Percentiles rank a stretch among this genome's conserved stretches.
Conservation (phyloP, 1,140 invertebrate genomes). For the Drosophila funebris region DNA sequence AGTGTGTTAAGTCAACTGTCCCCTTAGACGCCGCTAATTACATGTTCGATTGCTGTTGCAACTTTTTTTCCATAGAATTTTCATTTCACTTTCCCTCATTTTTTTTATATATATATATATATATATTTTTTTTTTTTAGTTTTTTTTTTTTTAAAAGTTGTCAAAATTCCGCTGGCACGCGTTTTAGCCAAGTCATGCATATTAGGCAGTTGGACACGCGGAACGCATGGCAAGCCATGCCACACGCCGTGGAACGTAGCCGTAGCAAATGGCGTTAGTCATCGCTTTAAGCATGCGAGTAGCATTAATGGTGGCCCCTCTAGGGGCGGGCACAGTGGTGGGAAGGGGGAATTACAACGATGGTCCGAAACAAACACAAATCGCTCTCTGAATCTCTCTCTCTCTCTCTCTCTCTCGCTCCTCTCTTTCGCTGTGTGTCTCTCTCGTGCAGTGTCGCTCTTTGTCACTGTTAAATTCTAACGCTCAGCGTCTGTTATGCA, state of each 20-base stretch:
- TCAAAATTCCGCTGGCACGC: conserved; percentile 12
- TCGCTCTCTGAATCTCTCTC: not conserved
- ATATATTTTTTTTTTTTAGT: not conserved
- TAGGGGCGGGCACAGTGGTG: no score
- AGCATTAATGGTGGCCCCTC: conserved; percentile 1
- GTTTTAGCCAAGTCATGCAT: conserved; percentile 32
- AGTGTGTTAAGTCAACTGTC: conserved; percentile 16
- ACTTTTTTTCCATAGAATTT: conserved; percentile 1
- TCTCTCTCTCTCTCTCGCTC: not conserved
- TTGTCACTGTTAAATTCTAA: not conserved
- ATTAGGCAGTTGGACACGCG: conserved; percentile 27
- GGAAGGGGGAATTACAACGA: not conserved
- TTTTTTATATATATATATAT: no score
- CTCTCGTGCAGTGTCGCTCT: conserved; percentile 7
- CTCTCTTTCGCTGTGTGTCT: not conserved
- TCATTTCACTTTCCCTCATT: conserved; percentile 13
- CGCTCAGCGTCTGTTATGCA: conserved; percentile 7
- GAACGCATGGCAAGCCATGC: conserved; percentile 4
- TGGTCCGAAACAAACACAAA: not conserved
- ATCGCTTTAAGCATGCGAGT: conserved; percentile 10
- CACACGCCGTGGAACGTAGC: conserved; percentile 9
- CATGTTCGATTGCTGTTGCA: conserved; percentile 20
- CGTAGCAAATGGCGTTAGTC: conserved; percentile 44
- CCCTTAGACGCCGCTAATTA: conserved; percentile 25
- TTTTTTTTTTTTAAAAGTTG: not conserved